Evolutionary conservation across 2,797 vertebrate genomes (phyloP), one percentile per base, ranked within the genome.

Genomic region (Perdix hodgsoniae): DNA sequence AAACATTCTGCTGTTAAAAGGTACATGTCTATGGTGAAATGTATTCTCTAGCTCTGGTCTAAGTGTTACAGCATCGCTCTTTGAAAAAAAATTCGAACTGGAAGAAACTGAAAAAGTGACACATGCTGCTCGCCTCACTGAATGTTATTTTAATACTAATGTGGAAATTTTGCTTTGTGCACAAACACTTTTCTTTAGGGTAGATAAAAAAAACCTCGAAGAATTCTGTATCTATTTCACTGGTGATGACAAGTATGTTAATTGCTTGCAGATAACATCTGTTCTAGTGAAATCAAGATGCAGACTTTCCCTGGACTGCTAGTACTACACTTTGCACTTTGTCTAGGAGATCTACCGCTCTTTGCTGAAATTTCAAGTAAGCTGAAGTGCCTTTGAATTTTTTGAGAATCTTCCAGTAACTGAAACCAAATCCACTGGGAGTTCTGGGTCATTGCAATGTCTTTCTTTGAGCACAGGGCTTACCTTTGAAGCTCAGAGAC

Each of bases 191-290:
- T 97, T 97, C 94, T 97, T 97, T 95, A 95, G 74, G 44, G 45
- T 94, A 69, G 93, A 95, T 96, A 93, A 96, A 97, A 94, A 96
- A 94, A 92, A 96, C 14, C 14, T 64, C 1, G 2, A 94, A 96
- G 94, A 91, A 96, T 96, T 97, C 95, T 96, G 95, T 97, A 97
- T 97, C 96, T 97, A 94, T 98, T 98, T 98, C 97, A 93, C 93
- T 97, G 94, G 98, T 89, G 97, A 97, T 97, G 98, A 98, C 98
- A 98, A 96, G 97, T 97, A 97, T 98, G 98, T 97, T 98, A 98
- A 98, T 98, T 98, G 97, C 96, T 98, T 98, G 97, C 98, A 98
- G 98, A 98, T 98, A 98, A 98, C 97, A 98, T 98, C 98, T 98
- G 98, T 96, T 98, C 93, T 95, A 84, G 93, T 91, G 97, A 98